Base-by-base conservation (phyloP, 2,797 vertebrate species). In the Leuciscus waleckii region DNA sequence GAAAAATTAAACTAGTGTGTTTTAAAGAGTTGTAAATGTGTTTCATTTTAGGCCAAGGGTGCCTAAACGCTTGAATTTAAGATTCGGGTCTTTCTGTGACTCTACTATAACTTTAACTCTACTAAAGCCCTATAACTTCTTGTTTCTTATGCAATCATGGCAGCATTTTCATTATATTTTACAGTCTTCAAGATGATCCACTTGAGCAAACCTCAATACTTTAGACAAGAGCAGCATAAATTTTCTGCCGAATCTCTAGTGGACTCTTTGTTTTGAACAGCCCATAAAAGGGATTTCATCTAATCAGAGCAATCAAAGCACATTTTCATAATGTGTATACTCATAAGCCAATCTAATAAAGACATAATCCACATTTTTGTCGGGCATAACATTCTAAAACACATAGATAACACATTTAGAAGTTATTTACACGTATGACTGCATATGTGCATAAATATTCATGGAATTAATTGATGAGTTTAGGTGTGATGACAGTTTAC, bases 231-330 rank as follows among this genome's bases (percentile, higher is more conserved):
- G 17, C 46, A 39, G 61, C 16, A 54, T 39, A 16, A 29, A 56
- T 68, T 69, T 29, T 77, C 49, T 29, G 6, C 8, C 0, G 8
- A n/a, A 54, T 78, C 82, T 84, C 82, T 56, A 58, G 74, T 78
- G 74, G 63, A 70, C 49, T 70, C 74, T 84, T 43, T 8, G 8
- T 23, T 78, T 54, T 41, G 63, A 23, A 46, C 21, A 10, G 10
- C n/a, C 49, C 26, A 11, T 26, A 26, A 70, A 51, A 79, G 6
- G 46, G 43, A 67, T 83, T 87, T 68, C 46, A 37, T 84, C 43
- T 73, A n/a, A 84, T 58, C 54, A 71, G 39, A 71, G 69, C 73
- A 87, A 87, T 87, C 78, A 81, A 54, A 29, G 17, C 39, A 63
- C 49, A 39, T 71, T 73, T 87, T 54, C 21, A 63, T 29, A 29